Base-by-base conservation (phyloP, 2,888 invertebrate genomes). In the Drosophila pullipes region DNA sequence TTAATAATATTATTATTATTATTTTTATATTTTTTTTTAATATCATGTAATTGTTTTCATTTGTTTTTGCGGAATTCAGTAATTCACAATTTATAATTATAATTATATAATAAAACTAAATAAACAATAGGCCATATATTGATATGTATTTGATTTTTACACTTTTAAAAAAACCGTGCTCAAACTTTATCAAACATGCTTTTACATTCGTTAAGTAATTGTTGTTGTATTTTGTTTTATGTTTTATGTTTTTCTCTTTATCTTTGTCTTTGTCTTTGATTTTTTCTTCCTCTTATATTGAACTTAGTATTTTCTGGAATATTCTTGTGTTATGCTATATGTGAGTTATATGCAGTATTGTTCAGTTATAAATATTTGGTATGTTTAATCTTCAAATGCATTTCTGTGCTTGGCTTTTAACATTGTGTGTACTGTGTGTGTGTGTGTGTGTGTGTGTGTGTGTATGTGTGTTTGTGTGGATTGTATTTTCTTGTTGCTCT, bases 61-160 rank as follows among this genome's bases (percentile, higher is more conserved):
- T 47, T 47, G 16, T 47, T 25, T 25, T 25, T 41, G 25, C 18
- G 22, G 30, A 69, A 69, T 69, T 69, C 39, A 55, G 35, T 54
- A 55, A 65, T 66, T 63, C 52, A 65, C 65, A 72, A 69, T 76
- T 72, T 63, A 50, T 68, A 73, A 69, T 80, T 70, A 54, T 81
- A 79, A 74, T 75, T 68, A 72, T 74, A 62, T 83, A 77, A 89
- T 85, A 78, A 80, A 85, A 81, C 85, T 90, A 89, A 91, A 92
- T 85, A 90, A 89, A 90, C 82, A 85, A 87, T 91, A 92, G 92
- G 92, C 92, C 92, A 91, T 92, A 87, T 91, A 91, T 89, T 92
- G 92, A 92, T 92, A 92, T 92, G 92, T 92, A 92, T 92, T 90
- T 91, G 92, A 92, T 92, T 90, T 91, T 91, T 91, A 91, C 91